Base-by-base conservation (phyloP, 2,113 vertebrate genomes). In the Dasyornis broadbenti region DNA sequence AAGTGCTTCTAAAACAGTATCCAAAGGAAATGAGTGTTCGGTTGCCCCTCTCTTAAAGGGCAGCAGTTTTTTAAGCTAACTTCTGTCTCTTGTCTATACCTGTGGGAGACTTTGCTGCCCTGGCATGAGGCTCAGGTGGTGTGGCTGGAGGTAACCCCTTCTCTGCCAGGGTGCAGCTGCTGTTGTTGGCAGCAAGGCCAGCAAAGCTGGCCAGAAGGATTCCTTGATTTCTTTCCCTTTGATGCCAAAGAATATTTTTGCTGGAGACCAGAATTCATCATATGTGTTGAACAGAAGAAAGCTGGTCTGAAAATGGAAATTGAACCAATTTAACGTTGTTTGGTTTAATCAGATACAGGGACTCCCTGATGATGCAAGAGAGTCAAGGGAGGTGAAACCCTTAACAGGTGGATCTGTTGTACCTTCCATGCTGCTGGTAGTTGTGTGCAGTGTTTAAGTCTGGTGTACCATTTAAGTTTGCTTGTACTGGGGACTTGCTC, bases 381-480 rank as follows among this genome's bases (percentile, higher is more conserved):
- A 72, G 68, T 42, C 47, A 26, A n/a, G 91, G 78, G 79, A 91
- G 87, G 85, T 86, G 52, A 78, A 92, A 47, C 44, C 59, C 63
- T 59, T 59, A 65, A 49, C 64, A 69, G 91, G 83, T 76, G 77
- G 30, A 81, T 88, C 57, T 87, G 16, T 92, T 78, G 42, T 24
- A 78, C 90, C 68, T 92, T 90, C 86, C 26, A 1, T 64, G 65
- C 53, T 89, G 40, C 45, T 91, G 15, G 40, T 75, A 53, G 87
- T 75, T 90, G 40, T 45, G 75, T 82, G 64, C 50, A 49, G n/a
- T 92, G 45, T 88, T 92, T 83, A 82, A 85, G 66, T 73, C 56
- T 90, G 89, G 15, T 86, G n/a, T 92, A 65, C 54, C 27, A 82
- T 93, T 20, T 77, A 94, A 95, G 76, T 73, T 70, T 90, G 92